A percentile compares a stretch with the other conserved stretches of the same genome.
These are phyloP conservation scores for Mythimna loreyi DNA, from an alignment of 2,888 invertebrate species.

Conservation along the genomic window DNA sequence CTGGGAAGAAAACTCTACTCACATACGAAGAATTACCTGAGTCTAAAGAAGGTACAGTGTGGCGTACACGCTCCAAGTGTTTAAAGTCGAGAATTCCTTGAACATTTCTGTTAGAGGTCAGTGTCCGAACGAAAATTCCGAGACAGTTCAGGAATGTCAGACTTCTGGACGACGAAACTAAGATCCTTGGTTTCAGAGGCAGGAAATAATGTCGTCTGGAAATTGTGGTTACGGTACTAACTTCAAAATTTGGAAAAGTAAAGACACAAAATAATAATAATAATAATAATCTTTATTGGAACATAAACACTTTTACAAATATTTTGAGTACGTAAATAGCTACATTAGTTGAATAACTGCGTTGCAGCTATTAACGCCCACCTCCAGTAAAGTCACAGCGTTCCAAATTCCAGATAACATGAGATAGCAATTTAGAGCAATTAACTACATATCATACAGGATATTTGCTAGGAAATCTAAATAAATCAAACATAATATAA, in stretches of 20 bases:
- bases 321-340: too few relatives aligned
- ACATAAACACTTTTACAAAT: too few relatives aligned
- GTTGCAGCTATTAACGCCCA: too few relatives aligned
- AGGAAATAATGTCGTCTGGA: conserved; percentile 23
- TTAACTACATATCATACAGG: too few relatives aligned
- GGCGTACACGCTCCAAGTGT: background rate
- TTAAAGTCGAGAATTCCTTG: conserved; percentile 25
- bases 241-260: background rate
- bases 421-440: too few relatives aligned
- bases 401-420: too few relatives aligned
- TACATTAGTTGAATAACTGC: too few relatives aligned
- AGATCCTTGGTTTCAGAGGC: conserved; percentile 17
- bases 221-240: background rate
- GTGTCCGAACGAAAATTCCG: conserved; percentile 31
- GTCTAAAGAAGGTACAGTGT: background rate
- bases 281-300: too few relatives aligned
- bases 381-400: too few relatives aligned
- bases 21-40: conserved; percentile 16
- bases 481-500: too few relatives aligned
- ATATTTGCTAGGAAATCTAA: too few relatives aligned
- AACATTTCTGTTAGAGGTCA: conserved; percentile 39
- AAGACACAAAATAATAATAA: too few relatives aligned
- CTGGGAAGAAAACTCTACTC: background rate
- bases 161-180: conserved; percentile 35
- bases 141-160: conserved; percentile 42